A percentile compares a stretch with the other conserved stretches of the same genome.
phyloP scores from a whole-genome alignment of 2,113 vertebrate species.

The Festucalex cinctus region DNA sequence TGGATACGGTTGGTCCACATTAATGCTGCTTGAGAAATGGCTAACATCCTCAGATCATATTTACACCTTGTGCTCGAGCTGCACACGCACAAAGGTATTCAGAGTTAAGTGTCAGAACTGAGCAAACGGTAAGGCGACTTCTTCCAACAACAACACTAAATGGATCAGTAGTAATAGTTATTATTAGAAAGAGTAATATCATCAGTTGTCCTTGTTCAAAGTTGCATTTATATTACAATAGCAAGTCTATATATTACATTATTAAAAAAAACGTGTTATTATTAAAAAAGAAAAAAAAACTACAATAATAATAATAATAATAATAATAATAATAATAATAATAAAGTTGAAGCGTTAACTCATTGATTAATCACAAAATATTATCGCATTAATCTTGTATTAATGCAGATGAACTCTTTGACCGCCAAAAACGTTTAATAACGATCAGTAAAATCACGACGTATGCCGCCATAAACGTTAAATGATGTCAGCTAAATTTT shows the following conservation, averaged over 20 bases:
- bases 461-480: too few species aligned
- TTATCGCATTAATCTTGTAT: too few species aligned
- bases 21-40: conserved; percentile 1
- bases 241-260: not conserved
- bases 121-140: not conserved
- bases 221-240: not conserved
- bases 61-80: conserved; percentile 8
- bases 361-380: too few species aligned
- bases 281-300: too few species aligned
- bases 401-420: too few species aligned
- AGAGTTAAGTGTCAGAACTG: not conserved
- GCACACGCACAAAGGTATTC: not conserved
- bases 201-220: not conserved
- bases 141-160: not conserved
- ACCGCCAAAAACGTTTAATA: too few species aligned
- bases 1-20: not conserved
- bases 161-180: not conserved
- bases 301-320: too few species aligned
- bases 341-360: too few species aligned
- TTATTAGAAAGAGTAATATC: not conserved
- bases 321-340: too few species aligned
- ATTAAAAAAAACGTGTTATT: too few species aligned
- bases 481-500: too few species aligned
- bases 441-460: too few species aligned
- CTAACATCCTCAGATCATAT: conserved; percentile 12